phyloP scores from a whole-genome alignment of 2,888 invertebrate genomes.

The Pseudanteris insignis region DNA sequence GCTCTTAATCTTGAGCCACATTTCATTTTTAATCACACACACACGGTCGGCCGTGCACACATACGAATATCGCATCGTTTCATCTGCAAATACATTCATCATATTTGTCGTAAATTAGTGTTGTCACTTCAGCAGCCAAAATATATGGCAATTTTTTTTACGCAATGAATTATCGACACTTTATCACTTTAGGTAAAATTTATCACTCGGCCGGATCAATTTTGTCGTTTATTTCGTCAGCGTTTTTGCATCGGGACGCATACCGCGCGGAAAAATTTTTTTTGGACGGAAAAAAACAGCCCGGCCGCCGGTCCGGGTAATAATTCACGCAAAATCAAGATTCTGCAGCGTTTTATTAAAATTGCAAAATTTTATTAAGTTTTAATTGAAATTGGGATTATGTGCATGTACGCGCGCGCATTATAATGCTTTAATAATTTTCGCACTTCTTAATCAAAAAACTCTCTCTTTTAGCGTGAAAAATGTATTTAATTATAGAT shows the following conservation, averaged over 20 bases:
- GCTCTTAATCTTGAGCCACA: slow-evolving; percentile 27
- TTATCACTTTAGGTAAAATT: slow-evolving; percentile 34
- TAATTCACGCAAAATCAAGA: slow-evolving; percentile 22
- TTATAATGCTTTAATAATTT: slow-evolving; percentile 9
- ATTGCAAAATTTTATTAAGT: slow-evolving; percentile 26
- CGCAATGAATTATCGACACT: slow-evolving; percentile 40
- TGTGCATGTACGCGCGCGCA: not conserved
- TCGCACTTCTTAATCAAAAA: slow-evolving; percentile 15
- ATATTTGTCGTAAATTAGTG: slow-evolving; percentile 39
- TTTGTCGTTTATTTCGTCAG: slow-evolving; percentile 33
- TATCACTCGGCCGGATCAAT: slow-evolving; percentile 29
- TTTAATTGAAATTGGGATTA: slow-evolving; percentile 17
- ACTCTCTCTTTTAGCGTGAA: slow-evolving; percentile 8
- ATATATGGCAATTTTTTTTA: slow-evolving; percentile 34
- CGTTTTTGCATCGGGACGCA: slow-evolving; percentile 3
- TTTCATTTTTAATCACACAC: slow-evolving; percentile 37
- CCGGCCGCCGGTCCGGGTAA: not conserved
- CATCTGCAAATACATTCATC: slow-evolving; percentile 39
- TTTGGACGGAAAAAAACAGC: slow-evolving; percentile 13
- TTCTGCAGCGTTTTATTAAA: slow-evolving; percentile 19
- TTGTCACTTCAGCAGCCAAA: slow-evolving; percentile 38
- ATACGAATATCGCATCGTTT: slow-evolving; percentile 21
- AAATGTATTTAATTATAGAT: not conserved
- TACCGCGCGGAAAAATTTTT: slow-evolving; percentile 18
- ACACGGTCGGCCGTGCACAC: slow-evolving; percentile 1